These are phyloP conservation scores for cattle (Bos taurus) DNA, from an alignment of 2,113 vertebrate species.

Conservation along the genomic window DNA sequence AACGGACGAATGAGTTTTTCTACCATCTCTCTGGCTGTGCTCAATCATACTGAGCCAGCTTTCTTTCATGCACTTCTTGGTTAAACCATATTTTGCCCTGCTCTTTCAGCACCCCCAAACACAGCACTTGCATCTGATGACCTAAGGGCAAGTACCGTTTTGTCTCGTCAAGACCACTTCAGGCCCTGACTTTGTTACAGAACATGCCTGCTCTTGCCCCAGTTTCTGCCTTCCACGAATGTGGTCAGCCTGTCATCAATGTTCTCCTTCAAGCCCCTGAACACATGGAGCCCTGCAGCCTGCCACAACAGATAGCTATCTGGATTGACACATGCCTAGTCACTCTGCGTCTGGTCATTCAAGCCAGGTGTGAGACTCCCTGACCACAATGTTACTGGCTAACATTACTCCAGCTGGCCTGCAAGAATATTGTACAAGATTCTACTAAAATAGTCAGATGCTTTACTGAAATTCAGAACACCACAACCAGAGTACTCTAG, in stretches of 20 bases:
- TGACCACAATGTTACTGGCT: neutral
- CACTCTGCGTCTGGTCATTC: neutral
- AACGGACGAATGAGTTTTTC: neutral
- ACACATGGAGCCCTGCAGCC: neutral
- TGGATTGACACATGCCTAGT: neutral
- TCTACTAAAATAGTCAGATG: neutral
- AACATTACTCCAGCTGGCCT: neutral
- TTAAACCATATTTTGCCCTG: neutral
- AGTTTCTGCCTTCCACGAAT: neutral
- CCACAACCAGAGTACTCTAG: neutral
- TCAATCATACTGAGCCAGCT: neutral
- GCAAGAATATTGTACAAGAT: neutral
- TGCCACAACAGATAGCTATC: neutral
- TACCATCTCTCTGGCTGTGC: neutral
- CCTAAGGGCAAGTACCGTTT: neutral
- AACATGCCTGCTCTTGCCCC: neutral
- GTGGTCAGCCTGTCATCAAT: neutral
- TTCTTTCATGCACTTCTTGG: neutral
- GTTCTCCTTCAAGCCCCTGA: neutral
- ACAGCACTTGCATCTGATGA: neutral
- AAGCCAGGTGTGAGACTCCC: neutral
- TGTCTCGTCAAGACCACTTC: neutral
- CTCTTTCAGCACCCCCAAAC: neutral
- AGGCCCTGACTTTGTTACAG: conserved; percentile 18
- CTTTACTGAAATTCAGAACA: neutral